phyloP scores from a whole-genome alignment of 2,113 vertebrate species.

The Ictalurus punctatus region DNA sequence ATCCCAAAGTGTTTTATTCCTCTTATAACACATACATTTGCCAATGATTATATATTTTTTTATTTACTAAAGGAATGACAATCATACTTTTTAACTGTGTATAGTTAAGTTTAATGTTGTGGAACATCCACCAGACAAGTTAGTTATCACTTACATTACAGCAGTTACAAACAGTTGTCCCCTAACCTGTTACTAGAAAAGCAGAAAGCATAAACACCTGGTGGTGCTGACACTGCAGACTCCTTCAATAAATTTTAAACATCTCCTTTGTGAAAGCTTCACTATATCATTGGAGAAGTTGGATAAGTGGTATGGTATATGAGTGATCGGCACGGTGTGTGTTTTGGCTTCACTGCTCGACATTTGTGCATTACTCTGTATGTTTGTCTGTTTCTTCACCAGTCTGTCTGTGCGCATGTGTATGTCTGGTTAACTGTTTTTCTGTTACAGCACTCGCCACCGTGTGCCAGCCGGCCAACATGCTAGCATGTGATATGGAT shows the following conservation, averaged over 20 bases:
- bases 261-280: background rate
- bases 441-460: slow-evolving; percentile 64
- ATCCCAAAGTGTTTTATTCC: background rate
- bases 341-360: background rate
- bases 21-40: background rate
- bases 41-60: background rate
- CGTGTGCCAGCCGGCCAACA: slow-evolving; percentile 71
- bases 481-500: slow-evolving; percentile 76
- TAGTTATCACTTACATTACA: background rate
- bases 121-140: background rate
- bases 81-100: background rate
- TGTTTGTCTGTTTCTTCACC: background rate
- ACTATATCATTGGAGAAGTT: background rate
- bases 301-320: too few species aligned
- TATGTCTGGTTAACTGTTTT: background rate
- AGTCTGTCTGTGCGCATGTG: slow-evolving; percentile 6
- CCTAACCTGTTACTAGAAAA: background rate
- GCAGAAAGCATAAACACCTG: background rate
- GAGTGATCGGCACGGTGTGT: background rate
- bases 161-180: background rate
- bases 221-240: background rate
- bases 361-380: too few species aligned
- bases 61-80: background rate
- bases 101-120: background rate
- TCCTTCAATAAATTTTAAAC: background rate